phyloP scores from a whole-genome alignment of 92 coral and sea anemone genomes.

The Galaxea fascicularis region DNA sequence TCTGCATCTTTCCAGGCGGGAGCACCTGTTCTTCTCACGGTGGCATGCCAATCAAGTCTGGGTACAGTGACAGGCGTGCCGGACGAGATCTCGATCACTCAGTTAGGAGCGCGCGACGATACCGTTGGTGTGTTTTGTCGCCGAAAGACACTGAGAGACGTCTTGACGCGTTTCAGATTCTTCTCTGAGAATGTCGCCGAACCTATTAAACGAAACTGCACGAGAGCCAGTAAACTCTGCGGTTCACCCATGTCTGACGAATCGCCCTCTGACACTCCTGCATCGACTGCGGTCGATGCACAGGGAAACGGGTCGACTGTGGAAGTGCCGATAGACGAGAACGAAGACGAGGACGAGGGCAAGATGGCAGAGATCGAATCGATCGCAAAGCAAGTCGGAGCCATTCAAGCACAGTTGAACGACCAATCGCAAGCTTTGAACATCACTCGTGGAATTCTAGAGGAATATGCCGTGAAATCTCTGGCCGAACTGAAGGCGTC shows the following conservation, averaged over 20 bases:
- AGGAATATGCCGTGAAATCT: not conserved
- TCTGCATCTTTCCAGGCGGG: not conserved
- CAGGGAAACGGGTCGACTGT: not conserved
- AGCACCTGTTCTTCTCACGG: constrained; percentile 1
- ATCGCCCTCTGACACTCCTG: too few species aligned
- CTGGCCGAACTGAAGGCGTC: not conserved
- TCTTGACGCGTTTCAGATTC: not conserved
- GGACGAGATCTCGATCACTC: not conserved
- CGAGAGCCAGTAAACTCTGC: not conserved
- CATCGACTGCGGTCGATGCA: too few species aligned
- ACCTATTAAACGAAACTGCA: not conserved
- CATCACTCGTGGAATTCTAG: not conserved
- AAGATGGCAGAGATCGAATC: not conserved
- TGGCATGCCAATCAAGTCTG: not conserved
- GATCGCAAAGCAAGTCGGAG: not conserved
- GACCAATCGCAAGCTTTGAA: not conserved
- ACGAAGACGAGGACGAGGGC: not conserved
- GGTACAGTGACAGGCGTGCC: not conserved
- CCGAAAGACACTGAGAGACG: not conserved
- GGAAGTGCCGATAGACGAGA: not conserved
- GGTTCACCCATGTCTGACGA: too few species aligned
- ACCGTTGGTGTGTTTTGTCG: not conserved
- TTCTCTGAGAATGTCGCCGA: not conserved
- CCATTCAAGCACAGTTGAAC: not conserved
- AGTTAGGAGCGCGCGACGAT: not conserved